Evolutionary conservation across 2,888 invertebrate species (phyloP).

Genomic region (Bellardia pandia): DNA sequence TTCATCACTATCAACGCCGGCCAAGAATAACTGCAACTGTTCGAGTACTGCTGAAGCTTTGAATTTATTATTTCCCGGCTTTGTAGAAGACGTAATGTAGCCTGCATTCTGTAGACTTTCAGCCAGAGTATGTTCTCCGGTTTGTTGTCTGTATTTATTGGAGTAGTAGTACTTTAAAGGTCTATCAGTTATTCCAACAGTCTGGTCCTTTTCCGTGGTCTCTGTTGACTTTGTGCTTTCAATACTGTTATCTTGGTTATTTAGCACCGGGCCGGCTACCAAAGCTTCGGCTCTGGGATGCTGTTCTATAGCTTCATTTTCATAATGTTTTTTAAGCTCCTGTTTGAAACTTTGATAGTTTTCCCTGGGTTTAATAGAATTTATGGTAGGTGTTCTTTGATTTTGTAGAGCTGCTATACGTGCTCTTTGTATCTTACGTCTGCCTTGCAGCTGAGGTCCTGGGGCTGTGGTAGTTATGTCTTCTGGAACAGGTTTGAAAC

Average conservation of each 20-base stretch:
- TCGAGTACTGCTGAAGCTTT: constrained; percentile 78
- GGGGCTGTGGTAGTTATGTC: constrained; percentile 63
- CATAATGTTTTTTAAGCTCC: constrained; percentile 66
- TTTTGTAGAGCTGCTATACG: constrained; percentile 74
- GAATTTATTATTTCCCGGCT: constrained; percentile 72
- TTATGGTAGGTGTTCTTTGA: constrained; percentile 52
- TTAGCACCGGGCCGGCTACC: constrained; percentile 76
- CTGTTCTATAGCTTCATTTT: constrained; percentile 77
- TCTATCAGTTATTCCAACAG: constrained; percentile 79
- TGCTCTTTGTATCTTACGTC: constrained; percentile 78
- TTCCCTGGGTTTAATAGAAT: constrained; percentile 74
- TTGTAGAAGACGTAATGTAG: constrained; percentile 78
- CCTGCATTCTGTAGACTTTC: constrained; percentile 82
- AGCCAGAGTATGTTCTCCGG: constrained; percentile 80
- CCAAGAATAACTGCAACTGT: constrained; percentile 79
- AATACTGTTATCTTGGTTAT: constrained; percentile 79
- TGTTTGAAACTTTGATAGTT: constrained; percentile 78
- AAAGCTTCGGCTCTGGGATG: constrained; percentile 81
- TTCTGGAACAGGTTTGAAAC: constrained; percentile 73
- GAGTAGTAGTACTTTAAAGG: constrained; percentile 81
- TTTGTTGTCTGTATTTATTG: constrained; percentile 81
- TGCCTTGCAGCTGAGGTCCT: constrained; percentile 48
- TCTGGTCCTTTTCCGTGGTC: constrained; percentile 75
- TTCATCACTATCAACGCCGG: constrained; percentile 78
- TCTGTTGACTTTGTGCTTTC: constrained; percentile 73